Base-by-base conservation (phyloP, 1,140 invertebrate genomes). In the Ostrea denselamellosa region DNA sequence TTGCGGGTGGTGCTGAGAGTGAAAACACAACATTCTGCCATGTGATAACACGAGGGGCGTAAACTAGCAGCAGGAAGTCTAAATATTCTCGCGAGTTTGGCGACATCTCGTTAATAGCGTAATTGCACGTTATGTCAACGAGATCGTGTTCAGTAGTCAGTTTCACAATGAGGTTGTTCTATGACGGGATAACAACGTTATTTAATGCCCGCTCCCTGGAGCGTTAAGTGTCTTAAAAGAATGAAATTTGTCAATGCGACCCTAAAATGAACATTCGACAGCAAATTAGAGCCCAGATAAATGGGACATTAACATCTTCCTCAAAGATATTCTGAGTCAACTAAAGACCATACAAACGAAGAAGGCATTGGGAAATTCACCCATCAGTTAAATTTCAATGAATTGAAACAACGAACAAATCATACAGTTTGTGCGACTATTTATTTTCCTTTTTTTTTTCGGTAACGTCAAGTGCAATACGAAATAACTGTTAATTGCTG, bases 121-220 rank as follows among this genome's bases (percentile, higher is more conserved):
- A 77, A 77, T 77, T 77, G 68, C 68, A 77, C 68, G 68, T 77
- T 77, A 77, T 77, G 68, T 77, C 68, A 77, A 77, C 68, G 68
- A 77, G 68, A 77, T 77, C 25, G 68, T 34, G 68, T 77, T 77
- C 25, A 77, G 68, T 25, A 77, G 22, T 77, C 68, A 25, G 28
- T 77, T 77, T 77, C 68, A 77, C 68, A 34, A 77, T 28, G 68
- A 77, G 68, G 68, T 25, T 77, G 68, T 34, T 34, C 28, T 77
- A 25, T 77, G 28, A 25, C 8, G 68, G 68, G 25, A 77, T 77
- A 34, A 77, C 28, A 34, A 17, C 68, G 68, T 77, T 77, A 77
- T 34, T 77, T 77, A 77, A 77, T 77, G 68, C 68, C 14, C 68
- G 12, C 25, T 77, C 22, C 68, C 68, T 25, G 68, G 22, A 34